phyloP scores from a whole-genome alignment of 2,113 vertebrate species.

The Gracilinanus agilis region DNA sequence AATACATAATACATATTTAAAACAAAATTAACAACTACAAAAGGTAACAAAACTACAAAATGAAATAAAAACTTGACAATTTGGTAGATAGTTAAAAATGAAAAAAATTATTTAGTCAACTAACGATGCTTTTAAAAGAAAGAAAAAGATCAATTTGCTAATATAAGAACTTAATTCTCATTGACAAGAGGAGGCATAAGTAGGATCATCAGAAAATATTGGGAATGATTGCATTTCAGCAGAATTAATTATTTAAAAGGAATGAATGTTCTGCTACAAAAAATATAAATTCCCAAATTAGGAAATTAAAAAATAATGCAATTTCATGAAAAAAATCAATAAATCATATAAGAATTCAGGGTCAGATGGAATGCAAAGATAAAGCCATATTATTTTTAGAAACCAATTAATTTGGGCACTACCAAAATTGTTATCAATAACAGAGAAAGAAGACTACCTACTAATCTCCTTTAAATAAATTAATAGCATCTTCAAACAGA shows the following conservation, averaged over 20 bases:
- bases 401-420: background rate
- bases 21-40: background rate
- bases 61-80: background rate
- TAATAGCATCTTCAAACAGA: background rate
- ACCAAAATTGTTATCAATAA: background rate
- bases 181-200: background rate
- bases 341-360: background rate
- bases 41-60: background rate
- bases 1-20: background rate
- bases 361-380: background rate
- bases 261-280: background rate
- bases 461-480: background rate
- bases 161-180: background rate
- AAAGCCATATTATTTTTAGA: background rate
- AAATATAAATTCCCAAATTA: background rate
- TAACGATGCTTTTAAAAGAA: background rate
- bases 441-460: background rate
- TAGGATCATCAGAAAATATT: background rate
- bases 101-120: background rate
- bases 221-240: background rate
- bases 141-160: background rate
- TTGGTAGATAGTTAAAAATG: background rate
- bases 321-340: background rate
- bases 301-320: background rate
- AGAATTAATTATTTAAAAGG: background rate